Evolutionary conservation across 2,888 invertebrate genomes (phyloP).

Genomic region (Caenorhabditis sp.): DNA sequence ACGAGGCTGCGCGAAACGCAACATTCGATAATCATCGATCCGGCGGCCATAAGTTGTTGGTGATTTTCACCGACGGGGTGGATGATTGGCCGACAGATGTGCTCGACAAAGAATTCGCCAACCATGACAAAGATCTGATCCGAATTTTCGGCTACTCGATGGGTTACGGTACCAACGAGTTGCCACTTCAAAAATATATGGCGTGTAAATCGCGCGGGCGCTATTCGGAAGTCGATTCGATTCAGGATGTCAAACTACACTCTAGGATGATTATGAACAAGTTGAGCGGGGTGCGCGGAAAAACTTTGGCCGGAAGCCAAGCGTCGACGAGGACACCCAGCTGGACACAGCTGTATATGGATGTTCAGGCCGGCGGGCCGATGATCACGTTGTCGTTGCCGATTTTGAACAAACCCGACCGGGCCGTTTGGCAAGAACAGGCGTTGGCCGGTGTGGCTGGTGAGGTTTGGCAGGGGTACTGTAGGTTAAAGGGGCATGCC

Average conservation of each 20-base stretch:
- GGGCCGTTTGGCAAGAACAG: conserved; percentile 37
- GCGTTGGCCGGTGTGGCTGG: conserved; percentile 57
- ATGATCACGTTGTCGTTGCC: conserved; percentile 63
- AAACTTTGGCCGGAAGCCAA: conserved; percentile 46
- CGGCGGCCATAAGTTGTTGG: conserved; percentile 75
- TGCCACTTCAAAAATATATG: conserved; percentile 57
- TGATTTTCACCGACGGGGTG: conserved; percentile 76
- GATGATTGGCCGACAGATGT: conserved; percentile 74
- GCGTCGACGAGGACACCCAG: too few species aligned
- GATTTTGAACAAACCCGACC: conserved; percentile 34
- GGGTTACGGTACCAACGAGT: conserved; percentile 63
- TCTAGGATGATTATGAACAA: conserved; percentile 58
- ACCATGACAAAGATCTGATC: conserved; percentile 41
- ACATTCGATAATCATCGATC: conserved; percentile 61
- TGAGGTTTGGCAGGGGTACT: too few species aligned
- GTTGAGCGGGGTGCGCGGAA: conserved; percentile 43
- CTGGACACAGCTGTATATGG: conserved; percentile 66
- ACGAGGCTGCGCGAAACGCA: conserved; percentile 40
- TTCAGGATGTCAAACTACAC: conserved; percentile 65
- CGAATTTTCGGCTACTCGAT: conserved; percentile 66
- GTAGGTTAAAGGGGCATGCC: too few species aligned
- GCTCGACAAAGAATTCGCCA: conserved; percentile 70
- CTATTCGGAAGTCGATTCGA: conserved; percentile 58
- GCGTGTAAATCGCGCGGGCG: conserved; percentile 55
- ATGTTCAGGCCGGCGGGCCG: conserved; percentile 63